These are phyloP conservation scores for Dyspetes luteomarginatus DNA, from an alignment of 2,888 invertebrate species.

Conservation along the genomic window DNA sequence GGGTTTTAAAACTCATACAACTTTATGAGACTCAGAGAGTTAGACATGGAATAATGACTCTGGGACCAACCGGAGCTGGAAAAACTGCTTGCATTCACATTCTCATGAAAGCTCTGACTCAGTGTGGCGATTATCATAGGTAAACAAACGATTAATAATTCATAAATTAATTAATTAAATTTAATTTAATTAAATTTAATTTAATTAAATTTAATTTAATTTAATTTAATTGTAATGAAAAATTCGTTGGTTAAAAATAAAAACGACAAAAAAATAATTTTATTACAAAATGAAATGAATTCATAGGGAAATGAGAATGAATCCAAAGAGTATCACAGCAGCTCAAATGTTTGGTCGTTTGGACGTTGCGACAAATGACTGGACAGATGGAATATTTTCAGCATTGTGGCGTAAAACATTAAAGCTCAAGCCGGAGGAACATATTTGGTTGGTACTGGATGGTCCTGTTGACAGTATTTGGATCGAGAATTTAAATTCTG, in stretches of 20 bases:
- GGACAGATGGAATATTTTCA: conserved; percentile 99
- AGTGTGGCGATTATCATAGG: conserved; percentile 93
- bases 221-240: neutral
- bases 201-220: too few species aligned
- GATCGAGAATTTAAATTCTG: conserved; percentile 99
- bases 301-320: conserved; percentile 97
- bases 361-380: conserved; percentile 98
- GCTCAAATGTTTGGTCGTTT: conserved; percentile 98
- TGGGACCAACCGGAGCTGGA: conserved; percentile 97
- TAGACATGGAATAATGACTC: conserved; percentile 97
- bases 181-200: neutral
- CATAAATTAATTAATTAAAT: neutral
- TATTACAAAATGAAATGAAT: neutral
- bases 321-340: conserved; percentile 98
- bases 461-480: conserved; percentile 99
- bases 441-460: conserved; percentile 97
- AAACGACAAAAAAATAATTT: neutral
- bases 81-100: conserved; percentile 96
- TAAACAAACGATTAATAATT: conserved; percentile 78
- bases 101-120: conserved; percentile 95
- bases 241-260: too few species aligned
- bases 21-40: conserved; percentile 97
- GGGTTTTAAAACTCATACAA: conserved; percentile 97
- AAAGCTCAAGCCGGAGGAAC: conserved; percentile 93
- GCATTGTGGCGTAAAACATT: conserved; percentile 98